Evolutionary conservation across 2,888 invertebrate genomes (phyloP).

Genomic region (Cheilosia scutellata): DNA sequence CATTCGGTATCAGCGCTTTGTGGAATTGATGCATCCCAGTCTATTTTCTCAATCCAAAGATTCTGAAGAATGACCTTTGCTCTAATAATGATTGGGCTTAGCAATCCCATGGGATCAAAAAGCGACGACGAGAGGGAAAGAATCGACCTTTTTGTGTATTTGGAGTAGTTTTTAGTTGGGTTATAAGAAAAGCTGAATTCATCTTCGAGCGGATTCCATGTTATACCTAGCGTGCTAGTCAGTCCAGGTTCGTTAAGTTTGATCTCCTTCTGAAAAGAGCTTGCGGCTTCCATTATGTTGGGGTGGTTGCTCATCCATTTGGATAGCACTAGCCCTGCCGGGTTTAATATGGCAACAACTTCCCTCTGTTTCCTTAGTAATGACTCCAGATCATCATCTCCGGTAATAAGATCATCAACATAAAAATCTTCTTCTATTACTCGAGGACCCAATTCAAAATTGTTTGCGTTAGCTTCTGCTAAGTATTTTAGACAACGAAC

Average conservation of each 20-base stretch:
- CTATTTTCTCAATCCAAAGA: conserved; percentile 42
- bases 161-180: conserved; percentile 6
- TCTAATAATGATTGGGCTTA: conserved; percentile 50
- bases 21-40: conserved; percentile 41
- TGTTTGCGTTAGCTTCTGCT: background rate
- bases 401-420: conserved; percentile 47
- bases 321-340: conserved; percentile 43
- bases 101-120: conserved; percentile 39
- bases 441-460: background rate
- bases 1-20: conserved; percentile 7
- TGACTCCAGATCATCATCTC: conserved; percentile 33
- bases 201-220: background rate
- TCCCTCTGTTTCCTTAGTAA: conserved; percentile 5
- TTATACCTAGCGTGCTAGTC: background rate
- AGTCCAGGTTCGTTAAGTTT: conserved; percentile 11
- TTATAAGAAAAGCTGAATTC: conserved; percentile 30
- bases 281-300: background rate
- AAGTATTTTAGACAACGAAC: conserved; percentile 12
- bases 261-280: background rate
- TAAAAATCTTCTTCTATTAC: background rate
- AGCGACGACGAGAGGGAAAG: too few species aligned
- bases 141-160: conserved; percentile 40
- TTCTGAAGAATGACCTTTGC: conserved; percentile 42
- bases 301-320: conserved; percentile 33
- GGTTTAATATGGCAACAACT: conserved; percentile 1